Evolutionary conservation across 2,888 invertebrate genomes (phyloP), one percentile per base, ranked within the genome.

Genomic region (Aproaerema taeniolella): DNA sequence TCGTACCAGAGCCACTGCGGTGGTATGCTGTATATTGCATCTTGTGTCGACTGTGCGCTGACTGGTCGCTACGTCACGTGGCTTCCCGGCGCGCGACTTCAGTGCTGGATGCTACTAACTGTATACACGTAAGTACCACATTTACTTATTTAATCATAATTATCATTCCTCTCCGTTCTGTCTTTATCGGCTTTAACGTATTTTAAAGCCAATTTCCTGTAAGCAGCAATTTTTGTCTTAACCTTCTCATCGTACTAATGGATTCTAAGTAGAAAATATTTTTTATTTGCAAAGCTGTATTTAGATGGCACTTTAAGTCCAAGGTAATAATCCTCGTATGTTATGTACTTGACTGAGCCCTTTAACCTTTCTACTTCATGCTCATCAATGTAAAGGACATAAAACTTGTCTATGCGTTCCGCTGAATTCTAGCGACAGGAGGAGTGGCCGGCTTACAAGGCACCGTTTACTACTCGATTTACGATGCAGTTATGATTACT

Each of bases 51-150:
- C 86, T 82, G 86, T 83, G 87, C 87, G 87, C 87, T 85, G 82
- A 78, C 77, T 75, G 87, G 87, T 87, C 87, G 87, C 87, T 87
- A 85, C 87, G 85, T 86, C 77, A 80, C 85, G 87, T 87, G 87
- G 87, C 87, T 87, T 82, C 87, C 87, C 85, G 79, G 87, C 85
- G 87, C 86, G 81, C 86, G 78, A 82, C 80, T 83, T 55, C 85
- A 80, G 87, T 87, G 85, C 90, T 90, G 90, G 90, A 90, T 90
- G 90, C 89, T 89, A 89, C 90, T 90, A 89, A 88, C 89, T 89
- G 88, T 89, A 89, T 89, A 87, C 89, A 90, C 89, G 90, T 90
- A 67, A 90, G 90, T 90, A 75, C 47, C 36, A 3, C 30, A 51
- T 49, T 43, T 37, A 49, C 41, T 39, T 39, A 45, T 34, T 49